Conservation (phyloP, 2,888 invertebrate species). For the Callinectes sapidus region DNA sequence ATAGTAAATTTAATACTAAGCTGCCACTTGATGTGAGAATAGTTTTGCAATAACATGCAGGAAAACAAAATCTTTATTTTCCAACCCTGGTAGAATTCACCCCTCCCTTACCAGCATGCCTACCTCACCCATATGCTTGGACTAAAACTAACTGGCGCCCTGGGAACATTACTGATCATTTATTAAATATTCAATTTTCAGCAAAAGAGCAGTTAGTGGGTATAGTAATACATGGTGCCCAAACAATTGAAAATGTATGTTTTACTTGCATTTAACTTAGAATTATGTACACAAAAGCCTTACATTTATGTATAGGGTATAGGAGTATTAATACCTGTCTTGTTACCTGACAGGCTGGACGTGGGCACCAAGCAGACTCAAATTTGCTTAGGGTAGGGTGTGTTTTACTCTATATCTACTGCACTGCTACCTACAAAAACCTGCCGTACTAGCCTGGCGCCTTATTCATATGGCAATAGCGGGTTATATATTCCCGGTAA, state of each 20-base stretch:
- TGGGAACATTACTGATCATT: background rate
- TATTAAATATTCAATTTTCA: background rate
- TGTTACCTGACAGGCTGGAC: background rate
- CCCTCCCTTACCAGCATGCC: background rate
- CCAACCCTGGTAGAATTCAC: background rate
- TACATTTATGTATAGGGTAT: background rate
- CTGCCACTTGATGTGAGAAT: background rate
- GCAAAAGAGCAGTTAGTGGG: background rate
- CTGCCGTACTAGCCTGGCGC: background rate
- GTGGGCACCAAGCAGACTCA: background rate
- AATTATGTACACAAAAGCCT: background rate
- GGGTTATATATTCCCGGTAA: background rate
- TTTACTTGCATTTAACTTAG: background rate
- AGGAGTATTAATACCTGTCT: background rate
- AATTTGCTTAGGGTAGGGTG: background rate
- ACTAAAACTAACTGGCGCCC: background rate
- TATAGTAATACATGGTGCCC: background rate
- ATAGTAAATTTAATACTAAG: background rate
- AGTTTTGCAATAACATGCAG: background rate
- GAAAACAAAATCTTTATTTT: background rate
- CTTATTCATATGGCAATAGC: background rate
- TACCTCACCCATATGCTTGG: background rate
- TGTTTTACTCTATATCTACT: background rate
- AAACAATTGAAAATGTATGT: background rate
- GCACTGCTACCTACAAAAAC: background rate